Base-by-base conservation (phyloP, 1,140 invertebrate genomes). In the Penaeus vannamei region DNA sequence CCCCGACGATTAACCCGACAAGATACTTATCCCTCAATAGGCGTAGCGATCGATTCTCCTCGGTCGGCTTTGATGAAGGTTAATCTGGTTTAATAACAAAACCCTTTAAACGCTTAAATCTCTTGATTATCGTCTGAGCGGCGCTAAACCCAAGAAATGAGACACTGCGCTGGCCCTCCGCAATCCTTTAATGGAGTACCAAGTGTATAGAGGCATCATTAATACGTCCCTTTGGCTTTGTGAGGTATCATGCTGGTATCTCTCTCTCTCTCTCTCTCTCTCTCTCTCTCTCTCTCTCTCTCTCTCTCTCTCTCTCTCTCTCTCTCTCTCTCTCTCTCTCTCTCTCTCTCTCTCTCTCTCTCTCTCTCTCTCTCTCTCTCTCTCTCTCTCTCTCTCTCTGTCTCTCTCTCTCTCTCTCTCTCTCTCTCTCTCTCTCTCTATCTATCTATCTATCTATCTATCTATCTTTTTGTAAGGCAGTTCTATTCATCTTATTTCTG, bases 71-170 rank as follows among this genome's bases (percentile, higher is more conserved):
- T 66, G 77, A 87, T 81, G 85, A 69, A 42, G 32, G 77, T 81
- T 87, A 87, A 87, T 87, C 85, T 82, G 26, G 60, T 87, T 87
- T 87, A 87, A 87, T 87, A 87, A 87, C 77, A 87, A 87, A 87
- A 69, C 77, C 77, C 61, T 87, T 81, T 87, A 87, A 87, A 82
- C 80, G 85, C 62, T 64, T 29, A 81, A 81, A 82, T 87, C 85
- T 81, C 36, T 29, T 29, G 84, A 59, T 32, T 53, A 26, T 26
- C 36, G 66, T 53, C 59, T 23, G 29, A 32, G 64, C 26, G 26
- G 66, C 36, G 23, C 83, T 64, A 66, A 84, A 69, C 83, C 61
- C 83, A 46, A 80, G 42, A 64, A 84, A 84, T 64, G 59, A 60
- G 80, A 32, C 60, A 84, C 29, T 42, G 62, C 17, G 12, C 66